Conservation (phyloP, 2,888 invertebrate species). For the Microchrysa polita region DNA sequence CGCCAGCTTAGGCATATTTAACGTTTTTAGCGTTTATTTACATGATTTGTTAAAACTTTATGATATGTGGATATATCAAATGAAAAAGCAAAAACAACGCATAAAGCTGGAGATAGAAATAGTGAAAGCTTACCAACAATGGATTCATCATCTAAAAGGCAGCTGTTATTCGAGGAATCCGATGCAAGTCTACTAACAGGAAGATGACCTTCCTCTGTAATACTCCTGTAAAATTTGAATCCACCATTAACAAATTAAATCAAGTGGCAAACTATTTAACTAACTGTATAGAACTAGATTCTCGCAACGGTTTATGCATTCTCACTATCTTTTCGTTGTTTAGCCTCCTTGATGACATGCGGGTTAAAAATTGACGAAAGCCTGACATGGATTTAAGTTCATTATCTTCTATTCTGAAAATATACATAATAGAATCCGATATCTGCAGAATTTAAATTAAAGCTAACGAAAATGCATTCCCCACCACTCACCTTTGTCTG, state of each 20-base stretch:
- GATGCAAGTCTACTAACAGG: constrained; percentile 62
- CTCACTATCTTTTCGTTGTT: constrained; percentile 56
- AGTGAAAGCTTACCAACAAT: constrained; percentile 50
- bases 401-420: constrained; percentile 41
- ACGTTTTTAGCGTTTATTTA: no score
- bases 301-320: constrained; percentile 56
- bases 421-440: not conserved
- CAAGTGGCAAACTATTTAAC: constrained; percentile 46
- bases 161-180: constrained; percentile 63
- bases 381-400: constrained; percentile 54
- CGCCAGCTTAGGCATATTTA: no score
- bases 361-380: constrained; percentile 62
- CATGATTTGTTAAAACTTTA: no score
- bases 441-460: not conserved
- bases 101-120: no score
- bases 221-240: constrained; percentile 49
- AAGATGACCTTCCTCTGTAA: constrained; percentile 55
- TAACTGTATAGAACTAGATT: constrained; percentile 63
- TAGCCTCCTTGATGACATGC: constrained; percentile 62
- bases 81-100: no score
- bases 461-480: no score
- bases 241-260: not conserved
- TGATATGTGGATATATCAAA: no score
- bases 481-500: constrained; percentile 40
- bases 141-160: constrained; percentile 62